Evolutionary conservation across 1,140 invertebrate species (phyloP).

Genomic region (Musca domestica): DNA sequence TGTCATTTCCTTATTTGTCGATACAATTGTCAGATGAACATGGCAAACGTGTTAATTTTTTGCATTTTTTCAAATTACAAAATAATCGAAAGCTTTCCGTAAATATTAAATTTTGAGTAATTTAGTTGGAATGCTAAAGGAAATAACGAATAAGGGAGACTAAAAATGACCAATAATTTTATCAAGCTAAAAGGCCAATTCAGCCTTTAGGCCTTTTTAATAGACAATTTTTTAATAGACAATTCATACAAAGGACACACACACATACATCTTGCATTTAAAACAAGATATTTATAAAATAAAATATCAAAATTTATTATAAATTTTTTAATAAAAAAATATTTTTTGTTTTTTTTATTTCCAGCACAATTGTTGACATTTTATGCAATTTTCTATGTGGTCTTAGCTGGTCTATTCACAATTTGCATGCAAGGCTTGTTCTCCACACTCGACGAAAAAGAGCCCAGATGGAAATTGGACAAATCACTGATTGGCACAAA

Average conservation of each 20-base stretch:
- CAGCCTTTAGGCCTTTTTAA: background rate
- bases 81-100: too few relatives aligned
- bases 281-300: background rate
- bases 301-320: background rate
- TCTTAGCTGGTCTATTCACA: slow-evolving; percentile 74
- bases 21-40: background rate
- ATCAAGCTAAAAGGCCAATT: too few relatives aligned
- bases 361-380: slow-evolving; percentile 71
- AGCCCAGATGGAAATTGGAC: slow-evolving; percentile 71
- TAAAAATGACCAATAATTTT: too few relatives aligned
- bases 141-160: too few relatives aligned
- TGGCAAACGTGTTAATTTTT: background rate
- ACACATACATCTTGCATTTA: too few relatives aligned
- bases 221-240: too few relatives aligned
- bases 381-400: slow-evolving; percentile 81
- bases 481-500: slow-evolving; percentile 82
- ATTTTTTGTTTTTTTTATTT: slow-evolving; percentile 10
- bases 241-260: too few relatives aligned
- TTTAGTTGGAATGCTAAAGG: too few relatives aligned
- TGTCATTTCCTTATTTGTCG: slow-evolving; percentile 17
- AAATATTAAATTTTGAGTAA: too few relatives aligned
- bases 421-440: slow-evolving; percentile 80
- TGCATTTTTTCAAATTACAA: background rate
- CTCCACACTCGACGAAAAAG: slow-evolving; percentile 65
- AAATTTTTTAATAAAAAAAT: background rate